These are phyloP conservation scores for Microchirus variegatus DNA, from an alignment of 2,797 vertebrate genomes.

Conservation along the genomic window DNA sequence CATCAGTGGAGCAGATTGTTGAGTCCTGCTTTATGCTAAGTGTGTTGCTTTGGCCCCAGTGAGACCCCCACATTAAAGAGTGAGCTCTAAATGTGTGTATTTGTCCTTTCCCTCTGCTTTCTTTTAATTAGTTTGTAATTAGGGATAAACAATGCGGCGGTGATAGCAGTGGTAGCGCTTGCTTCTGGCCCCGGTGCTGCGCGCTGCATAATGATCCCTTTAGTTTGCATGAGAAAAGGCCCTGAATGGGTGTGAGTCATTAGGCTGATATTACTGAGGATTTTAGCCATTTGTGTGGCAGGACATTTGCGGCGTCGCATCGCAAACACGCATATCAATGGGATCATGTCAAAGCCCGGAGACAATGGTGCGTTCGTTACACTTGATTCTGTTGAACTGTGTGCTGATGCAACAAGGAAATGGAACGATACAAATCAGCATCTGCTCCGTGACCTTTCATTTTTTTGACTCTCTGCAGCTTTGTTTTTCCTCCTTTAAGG, in stretches of 20 bases:
- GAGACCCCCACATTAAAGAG: slow-evolving; percentile 65
- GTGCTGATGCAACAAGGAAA: slow-evolving; percentile 25
- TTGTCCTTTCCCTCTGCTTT: slow-evolving; percentile 71
- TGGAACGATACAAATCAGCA: slow-evolving; percentile 1
- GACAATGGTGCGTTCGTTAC: slow-evolving; percentile 23
- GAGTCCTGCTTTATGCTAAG: slow-evolving; percentile 44
- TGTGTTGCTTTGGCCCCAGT: slow-evolving; percentile 60
- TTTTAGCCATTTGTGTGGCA: slow-evolving; percentile 64
- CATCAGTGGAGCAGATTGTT: slow-evolving; percentile 31
- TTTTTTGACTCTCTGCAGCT: neutral
- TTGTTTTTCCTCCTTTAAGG: neutral
- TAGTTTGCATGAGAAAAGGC: slow-evolving; percentile 78
- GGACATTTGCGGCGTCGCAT: slow-evolving; percentile 48
- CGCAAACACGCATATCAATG: slow-evolving; percentile 26
- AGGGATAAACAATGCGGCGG: slow-evolving; percentile 69
- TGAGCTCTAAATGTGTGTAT: slow-evolving; percentile 59
- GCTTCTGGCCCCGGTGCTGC: slow-evolving; percentile 49
- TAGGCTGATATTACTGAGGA: slow-evolving; percentile 60
- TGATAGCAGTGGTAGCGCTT: slow-evolving; percentile 55
- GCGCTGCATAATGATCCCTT: slow-evolving; percentile 67
- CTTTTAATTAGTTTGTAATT: slow-evolving; percentile 82
- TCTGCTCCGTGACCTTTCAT: slow-evolving; percentile 4
- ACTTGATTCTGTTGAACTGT: slow-evolving; percentile 7
- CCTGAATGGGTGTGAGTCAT: slow-evolving; percentile 60
- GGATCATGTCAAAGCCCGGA: slow-evolving; percentile 5